A percentile compares a stretch with the other conserved stretches of the same genome.
These are phyloP conservation scores for Babylonia areolata DNA, from an alignment of 1,140 invertebrate species.

Conservation along the genomic window DNA sequence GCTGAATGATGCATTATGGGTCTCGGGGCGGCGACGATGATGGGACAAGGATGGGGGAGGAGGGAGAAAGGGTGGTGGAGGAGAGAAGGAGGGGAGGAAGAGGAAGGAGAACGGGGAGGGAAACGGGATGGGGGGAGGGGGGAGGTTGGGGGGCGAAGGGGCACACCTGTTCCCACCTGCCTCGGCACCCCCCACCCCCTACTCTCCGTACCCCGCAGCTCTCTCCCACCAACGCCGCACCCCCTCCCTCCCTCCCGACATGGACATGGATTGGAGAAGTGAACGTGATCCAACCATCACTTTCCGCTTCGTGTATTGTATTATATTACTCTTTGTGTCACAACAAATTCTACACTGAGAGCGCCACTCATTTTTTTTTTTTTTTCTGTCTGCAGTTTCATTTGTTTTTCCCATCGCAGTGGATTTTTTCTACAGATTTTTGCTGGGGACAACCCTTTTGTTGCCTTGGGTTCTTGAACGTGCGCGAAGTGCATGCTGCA, in stretches of 20 bases:
- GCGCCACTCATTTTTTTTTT: no score
- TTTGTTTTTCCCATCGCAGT: no score
- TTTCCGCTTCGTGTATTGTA: no score
- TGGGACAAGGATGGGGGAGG: not conserved
- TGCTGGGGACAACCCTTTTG: no score
- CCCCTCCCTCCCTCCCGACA: not conserved
- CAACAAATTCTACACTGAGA: no score
- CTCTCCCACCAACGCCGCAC: not conserved
- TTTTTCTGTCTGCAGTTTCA: no score
- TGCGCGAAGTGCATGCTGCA: no score
- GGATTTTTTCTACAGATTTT: no score
- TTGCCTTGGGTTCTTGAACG: no score
- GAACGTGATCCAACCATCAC: not conserved
- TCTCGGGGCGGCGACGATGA: not conserved
- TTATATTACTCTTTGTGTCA: no score
- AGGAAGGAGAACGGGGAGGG: not conserved
- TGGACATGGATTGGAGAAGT: not conserved
- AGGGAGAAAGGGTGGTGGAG: not conserved
- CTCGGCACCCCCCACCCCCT: not conserved
- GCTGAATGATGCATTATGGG: not conserved
- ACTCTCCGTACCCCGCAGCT: not conserved
- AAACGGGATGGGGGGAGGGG: not conserved
- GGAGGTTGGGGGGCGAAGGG: not conserved
- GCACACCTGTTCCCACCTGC: slow-evolving; percentile 2
- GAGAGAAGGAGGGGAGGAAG: not conserved